These are phyloP conservation scores for Aramus guarauna DNA, from an alignment of 2,113 vertebrate species.

Conservation along the genomic window DNA sequence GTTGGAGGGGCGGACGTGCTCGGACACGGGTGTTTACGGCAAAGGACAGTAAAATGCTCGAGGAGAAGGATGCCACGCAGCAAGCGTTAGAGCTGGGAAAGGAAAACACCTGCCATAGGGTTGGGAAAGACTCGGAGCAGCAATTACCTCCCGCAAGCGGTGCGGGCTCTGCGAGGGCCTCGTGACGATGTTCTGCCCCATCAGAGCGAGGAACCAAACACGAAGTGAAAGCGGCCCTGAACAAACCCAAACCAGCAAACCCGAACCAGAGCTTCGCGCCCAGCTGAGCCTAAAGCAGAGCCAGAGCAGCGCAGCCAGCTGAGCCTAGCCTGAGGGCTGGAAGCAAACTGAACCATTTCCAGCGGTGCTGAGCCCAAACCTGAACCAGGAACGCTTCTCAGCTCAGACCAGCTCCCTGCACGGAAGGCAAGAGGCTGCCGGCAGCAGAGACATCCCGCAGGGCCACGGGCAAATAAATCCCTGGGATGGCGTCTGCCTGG, in stretches of 20 bases:
- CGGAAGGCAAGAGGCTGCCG: fast-evolving
- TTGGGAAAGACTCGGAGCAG: background rate
- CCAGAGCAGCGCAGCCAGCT: background rate
- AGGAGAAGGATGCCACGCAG: background rate
- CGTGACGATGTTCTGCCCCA: background rate
- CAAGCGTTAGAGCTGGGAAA: fast-evolving
- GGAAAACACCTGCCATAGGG: background rate
- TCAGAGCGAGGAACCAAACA: background rate
- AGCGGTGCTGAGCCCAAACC: background rate
- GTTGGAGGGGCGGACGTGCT: background rate
- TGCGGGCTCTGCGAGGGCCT: background rate
- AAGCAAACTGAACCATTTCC: background rate
- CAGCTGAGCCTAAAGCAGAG: background rate
- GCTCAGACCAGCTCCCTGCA: background rate
- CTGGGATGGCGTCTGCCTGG: background rate
- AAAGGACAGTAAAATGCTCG: background rate
- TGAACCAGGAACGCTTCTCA: fast-evolving
- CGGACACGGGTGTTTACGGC: background rate
- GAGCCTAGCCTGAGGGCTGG: background rate
- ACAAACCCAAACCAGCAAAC: background rate
- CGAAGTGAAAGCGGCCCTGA: background rate
- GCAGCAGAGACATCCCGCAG: fast-evolving
- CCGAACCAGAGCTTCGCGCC: background rate
- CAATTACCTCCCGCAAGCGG: fast-evolving
- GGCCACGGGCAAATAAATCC: background rate